A percentile compares a stretch with the other conserved stretches of the same genome.
phyloP scores from a whole-genome alignment of 2,797 vertebrate genomes.

The Chelonia mydas region DNA sequence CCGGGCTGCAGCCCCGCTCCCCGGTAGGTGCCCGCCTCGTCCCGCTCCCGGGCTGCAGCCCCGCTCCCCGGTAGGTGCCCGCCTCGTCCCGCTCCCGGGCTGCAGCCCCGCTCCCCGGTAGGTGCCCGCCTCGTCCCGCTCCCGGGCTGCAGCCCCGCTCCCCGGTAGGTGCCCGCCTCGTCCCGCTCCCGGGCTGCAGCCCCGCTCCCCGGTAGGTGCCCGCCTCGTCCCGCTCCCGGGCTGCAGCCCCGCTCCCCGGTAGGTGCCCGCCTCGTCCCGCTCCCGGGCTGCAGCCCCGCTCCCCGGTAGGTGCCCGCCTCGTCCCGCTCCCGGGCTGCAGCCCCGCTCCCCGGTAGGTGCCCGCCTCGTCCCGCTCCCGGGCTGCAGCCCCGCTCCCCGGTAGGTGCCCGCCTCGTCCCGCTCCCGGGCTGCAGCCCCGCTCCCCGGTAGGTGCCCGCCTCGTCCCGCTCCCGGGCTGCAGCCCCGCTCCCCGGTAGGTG shows the following conservation, averaged over 20 bases:
- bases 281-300: constrained; percentile 84
- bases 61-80: constrained; percentile 86
- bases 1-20: constrained; percentile 89
- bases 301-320: constrained; percentile 82
- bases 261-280: background rate
- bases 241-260: constrained; percentile 93
- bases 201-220: constrained; percentile 88
- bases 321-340: constrained; percentile 74
- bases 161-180: constrained; percentile 78
- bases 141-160: constrained; percentile 87
- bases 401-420: background rate
- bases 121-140: fast-evolving
- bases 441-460: constrained; percentile 83
- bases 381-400: constrained; percentile 93
- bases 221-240: fast-evolving
- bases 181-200: constrained; percentile 75
- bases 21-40: constrained; percentile 73
- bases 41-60: constrained; percentile 79
- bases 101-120: constrained; percentile 92
- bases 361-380: fast-evolving
- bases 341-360: constrained; percentile 88
- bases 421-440: constrained; percentile 83
- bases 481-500: constrained; percentile 88
- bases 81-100: fast-evolving
- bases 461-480: constrained; percentile 72